These are phyloP conservation scores for Sebastes diaconus DNA, from an alignment of 2,797 vertebrate genomes.

Conservation along the genomic window DNA sequence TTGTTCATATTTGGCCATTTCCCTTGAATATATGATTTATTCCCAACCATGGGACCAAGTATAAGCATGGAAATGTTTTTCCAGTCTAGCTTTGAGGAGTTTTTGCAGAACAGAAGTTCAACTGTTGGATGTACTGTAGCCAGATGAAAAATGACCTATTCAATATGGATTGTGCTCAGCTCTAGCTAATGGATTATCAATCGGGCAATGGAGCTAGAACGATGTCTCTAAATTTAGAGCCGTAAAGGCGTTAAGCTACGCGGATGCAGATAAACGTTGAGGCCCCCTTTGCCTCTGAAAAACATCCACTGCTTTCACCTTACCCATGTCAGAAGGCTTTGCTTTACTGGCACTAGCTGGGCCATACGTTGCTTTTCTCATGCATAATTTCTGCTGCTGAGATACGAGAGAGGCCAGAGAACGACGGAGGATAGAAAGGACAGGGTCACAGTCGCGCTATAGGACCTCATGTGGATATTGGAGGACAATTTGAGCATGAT, in stretches of 20 bases:
- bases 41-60: background rate
- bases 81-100: too few species aligned
- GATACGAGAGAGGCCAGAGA: background rate
- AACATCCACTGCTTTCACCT: slow-evolving; percentile 18
- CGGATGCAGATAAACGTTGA: slow-evolving; percentile 19
- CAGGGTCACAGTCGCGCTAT: background rate
- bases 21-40: background rate
- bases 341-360: slow-evolving; percentile 5
- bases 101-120: background rate
- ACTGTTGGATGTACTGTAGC: background rate
- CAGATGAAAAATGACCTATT: slow-evolving; percentile 16
- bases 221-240: slow-evolving; percentile 46
- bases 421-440: background rate
- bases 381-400: slow-evolving; percentile 39
- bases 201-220: slow-evolving; percentile 16
- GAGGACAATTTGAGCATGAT: background rate
- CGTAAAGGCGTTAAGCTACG: background rate
- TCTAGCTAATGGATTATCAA: slow-evolving; percentile 55
- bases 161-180: slow-evolving; percentile 30
- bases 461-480: background rate
- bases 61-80: too few species aligned
- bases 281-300: background rate
- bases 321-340: slow-evolving; percentile 3
- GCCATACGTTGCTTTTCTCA: slow-evolving; percentile 6
- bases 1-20: background rate